Evolutionary conservation across 2,888 invertebrate genomes (phyloP).

Genomic region (Tryphoninae sp.): DNA sequence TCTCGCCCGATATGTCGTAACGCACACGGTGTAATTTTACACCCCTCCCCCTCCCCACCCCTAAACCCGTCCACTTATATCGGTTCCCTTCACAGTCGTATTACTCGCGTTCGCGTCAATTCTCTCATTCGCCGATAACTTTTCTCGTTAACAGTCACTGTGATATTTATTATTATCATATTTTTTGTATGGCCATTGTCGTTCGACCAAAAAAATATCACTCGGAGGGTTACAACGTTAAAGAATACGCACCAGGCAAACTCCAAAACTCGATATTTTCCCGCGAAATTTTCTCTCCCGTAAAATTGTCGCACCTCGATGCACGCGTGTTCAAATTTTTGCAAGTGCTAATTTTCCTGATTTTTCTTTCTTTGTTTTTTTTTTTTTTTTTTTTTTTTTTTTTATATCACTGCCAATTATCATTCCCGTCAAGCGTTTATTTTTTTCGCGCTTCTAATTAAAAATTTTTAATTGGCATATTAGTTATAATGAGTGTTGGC

Average conservation of each 20-base stretch:
- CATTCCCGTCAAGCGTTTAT: neutral
- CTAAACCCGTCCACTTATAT: neutral
- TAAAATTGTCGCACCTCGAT: neutral
- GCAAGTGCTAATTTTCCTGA: neutral
- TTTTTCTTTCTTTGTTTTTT: neutral
- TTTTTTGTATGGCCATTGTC: constrained; percentile 16
- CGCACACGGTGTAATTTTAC: constrained; percentile 10
- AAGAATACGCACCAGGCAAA: neutral
- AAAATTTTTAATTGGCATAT: constrained; percentile 8
- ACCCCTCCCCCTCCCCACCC: neutral
- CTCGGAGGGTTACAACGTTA: neutral
- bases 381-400: neutral
- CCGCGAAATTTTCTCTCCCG: neutral
- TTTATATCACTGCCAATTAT: neutral
- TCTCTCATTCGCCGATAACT: constrained; percentile 29
- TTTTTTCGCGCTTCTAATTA: neutral
- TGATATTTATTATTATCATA: constrained; percentile 11
- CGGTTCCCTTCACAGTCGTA: constrained; percentile 2
- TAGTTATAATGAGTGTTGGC: neutral
- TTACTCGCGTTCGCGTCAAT: neutral
- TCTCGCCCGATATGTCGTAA: constrained; percentile 21
- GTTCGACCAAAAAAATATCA: neutral
- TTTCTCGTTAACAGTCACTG: constrained; percentile 42
- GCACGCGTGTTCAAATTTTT: neutral
- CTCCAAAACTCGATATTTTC: neutral